Percentiles rank a stretch among this genome's conserved stretches.
Conservation (phyloP, 2,113 vertebrate genomes). For the Perognathus longimembris region DNA sequence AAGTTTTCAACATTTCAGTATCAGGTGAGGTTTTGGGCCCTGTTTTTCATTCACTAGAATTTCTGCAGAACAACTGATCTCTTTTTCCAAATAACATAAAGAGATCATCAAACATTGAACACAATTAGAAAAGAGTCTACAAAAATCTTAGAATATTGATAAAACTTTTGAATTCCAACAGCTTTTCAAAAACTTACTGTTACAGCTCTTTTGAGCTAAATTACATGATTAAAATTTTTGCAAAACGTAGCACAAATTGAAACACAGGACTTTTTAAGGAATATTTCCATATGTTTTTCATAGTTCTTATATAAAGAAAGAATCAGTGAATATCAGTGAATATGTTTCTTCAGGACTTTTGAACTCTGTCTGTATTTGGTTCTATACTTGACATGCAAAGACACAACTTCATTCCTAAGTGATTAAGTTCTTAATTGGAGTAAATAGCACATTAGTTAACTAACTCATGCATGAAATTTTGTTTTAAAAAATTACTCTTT, state of each 20-base stretch:
- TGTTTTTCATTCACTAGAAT: not conserved
- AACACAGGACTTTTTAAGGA: not conserved
- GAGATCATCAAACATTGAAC: not conserved
- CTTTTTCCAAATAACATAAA: not conserved
- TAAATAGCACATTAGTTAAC: conserved; percentile 43
- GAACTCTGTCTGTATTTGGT: conserved; percentile 43
- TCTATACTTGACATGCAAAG: conserved; percentile 36
- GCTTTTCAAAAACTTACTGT: not conserved
- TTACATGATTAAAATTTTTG: not conserved
- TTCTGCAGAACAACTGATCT: not conserved
- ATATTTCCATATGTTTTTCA: not conserved
- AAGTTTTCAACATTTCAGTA: too few species aligned
- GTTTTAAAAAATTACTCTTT: conserved; percentile 34
- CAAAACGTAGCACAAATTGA: not conserved
- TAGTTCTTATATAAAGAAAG: not conserved
- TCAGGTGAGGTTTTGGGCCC: not conserved
- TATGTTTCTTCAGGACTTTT: not conserved
- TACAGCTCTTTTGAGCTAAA: not conserved
- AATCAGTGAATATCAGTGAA: not conserved
- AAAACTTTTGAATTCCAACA: conserved; percentile 20
- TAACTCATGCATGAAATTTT: conserved; percentile 25
- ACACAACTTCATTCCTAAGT: conserved; percentile 55
- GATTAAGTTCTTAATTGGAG: conserved; percentile 63
- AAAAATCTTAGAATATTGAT: not conserved
- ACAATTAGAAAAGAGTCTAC: not conserved